phyloP scores from a whole-genome alignment of 2,888 invertebrate genomes.

The Clepsis dumicolana region DNA sequence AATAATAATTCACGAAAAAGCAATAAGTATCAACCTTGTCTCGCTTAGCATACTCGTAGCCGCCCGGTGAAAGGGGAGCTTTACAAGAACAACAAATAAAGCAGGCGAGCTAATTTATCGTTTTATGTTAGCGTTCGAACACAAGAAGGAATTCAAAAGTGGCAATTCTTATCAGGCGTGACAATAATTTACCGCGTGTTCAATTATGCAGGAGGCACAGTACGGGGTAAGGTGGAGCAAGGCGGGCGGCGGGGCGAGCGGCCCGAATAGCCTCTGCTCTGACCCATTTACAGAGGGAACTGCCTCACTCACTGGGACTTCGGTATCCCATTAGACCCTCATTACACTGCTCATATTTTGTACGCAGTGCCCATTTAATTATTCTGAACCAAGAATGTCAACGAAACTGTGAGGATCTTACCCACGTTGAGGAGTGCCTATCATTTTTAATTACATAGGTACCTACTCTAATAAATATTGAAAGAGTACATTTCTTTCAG shows the following conservation, averaged over 20 bases:
- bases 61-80: constrained; percentile 27
- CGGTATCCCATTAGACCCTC: constrained; percentile 48
- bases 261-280: constrained; percentile 81
- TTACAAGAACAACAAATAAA: constrained; percentile 17
- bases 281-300: constrained; percentile 80
- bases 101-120: constrained; percentile 25
- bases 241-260: constrained; percentile 58
- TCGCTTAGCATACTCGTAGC: constrained; percentile 23
- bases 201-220: constrained; percentile 82
- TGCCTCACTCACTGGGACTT: constrained; percentile 65
- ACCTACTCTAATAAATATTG: constrained; percentile 6
- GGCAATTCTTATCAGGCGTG: constrained; percentile 68
- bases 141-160: constrained; percentile 57
- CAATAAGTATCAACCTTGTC: constrained; percentile 28
- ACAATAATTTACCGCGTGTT: constrained; percentile 82
- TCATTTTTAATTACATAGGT: constrained; percentile 5
- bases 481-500: not conserved
- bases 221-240: constrained; percentile 58
- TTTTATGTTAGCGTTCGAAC: constrained; percentile 19
- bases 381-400: constrained; percentile 22
- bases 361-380: constrained; percentile 44
- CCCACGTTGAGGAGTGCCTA: not conserved
- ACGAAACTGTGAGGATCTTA: constrained; percentile 9
- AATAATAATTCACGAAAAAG: constrained; percentile 29
- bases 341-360: constrained; percentile 55